These are phyloP conservation scores for Ryuthela nishihirai DNA, from an alignment of 2,888 invertebrate species.

Conservation along the genomic window DNA sequence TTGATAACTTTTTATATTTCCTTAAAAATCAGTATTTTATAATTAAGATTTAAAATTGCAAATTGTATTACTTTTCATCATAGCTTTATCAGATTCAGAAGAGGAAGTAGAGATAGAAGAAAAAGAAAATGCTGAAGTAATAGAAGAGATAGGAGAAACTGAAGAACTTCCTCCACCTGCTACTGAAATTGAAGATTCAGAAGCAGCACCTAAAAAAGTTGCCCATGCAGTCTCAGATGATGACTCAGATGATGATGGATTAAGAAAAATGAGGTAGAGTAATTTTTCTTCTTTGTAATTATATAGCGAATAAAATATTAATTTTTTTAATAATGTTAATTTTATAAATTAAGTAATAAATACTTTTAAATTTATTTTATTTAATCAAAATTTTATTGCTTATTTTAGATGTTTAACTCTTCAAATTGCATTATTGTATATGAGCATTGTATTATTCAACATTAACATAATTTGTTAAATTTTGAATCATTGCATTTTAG, in stretches of 20 bases:
- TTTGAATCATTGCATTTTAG: too few relatives aligned
- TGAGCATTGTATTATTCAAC: too few relatives aligned
- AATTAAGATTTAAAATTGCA: neutral
- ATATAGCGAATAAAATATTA: neutral
- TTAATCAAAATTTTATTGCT: too few relatives aligned
- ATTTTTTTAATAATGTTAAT: neutral
- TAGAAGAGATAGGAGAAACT: slow-evolving; percentile 20
- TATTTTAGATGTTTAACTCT: too few relatives aligned
- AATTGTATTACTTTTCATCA: slow-evolving; percentile 1
- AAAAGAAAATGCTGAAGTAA: slow-evolving; percentile 28
- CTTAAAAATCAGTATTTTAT: neutral
- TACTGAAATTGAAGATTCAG: slow-evolving; percentile 21
- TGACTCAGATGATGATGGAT: slow-evolving; percentile 34
- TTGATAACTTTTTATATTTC: neutral
- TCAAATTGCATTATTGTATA: too few relatives aligned
- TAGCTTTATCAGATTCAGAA: slow-evolving; percentile 46
- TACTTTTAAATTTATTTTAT: too few relatives aligned
- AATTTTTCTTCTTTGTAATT: neutral
- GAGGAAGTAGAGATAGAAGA: slow-evolving; percentile 41
- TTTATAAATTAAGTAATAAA: too few relatives aligned
- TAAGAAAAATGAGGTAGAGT: slow-evolving; percentile 17
- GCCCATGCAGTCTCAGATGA: slow-evolving; percentile 33
- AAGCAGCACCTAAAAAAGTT: slow-evolving; percentile 26
- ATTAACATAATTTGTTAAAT: too few relatives aligned
- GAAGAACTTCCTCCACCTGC: slow-evolving; percentile 24